Evolutionary conservation across 2,888 invertebrate genomes (phyloP).

Genomic region (Bembecia ichneumoniformis): DNA sequence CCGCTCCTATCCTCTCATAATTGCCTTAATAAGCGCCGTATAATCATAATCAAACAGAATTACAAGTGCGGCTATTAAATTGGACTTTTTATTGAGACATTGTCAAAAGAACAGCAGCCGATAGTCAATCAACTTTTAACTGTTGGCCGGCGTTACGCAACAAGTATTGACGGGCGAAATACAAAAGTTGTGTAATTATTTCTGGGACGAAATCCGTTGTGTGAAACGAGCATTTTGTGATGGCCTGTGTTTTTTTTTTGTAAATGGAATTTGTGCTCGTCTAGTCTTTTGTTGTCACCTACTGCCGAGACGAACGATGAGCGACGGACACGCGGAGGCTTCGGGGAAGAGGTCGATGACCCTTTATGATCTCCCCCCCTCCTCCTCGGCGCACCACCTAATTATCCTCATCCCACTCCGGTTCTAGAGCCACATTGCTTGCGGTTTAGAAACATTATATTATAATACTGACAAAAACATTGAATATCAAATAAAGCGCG

Average conservation of each 20-base stretch:
- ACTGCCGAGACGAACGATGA: conserved; percentile 11
- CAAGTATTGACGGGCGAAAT: conserved; percentile 1
- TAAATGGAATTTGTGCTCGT: neutral
- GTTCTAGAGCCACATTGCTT: conserved; percentile 18
- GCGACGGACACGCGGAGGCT: conserved; percentile 28
- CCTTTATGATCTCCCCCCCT: conserved; percentile 10
- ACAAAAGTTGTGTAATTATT: conserved; percentile 45
- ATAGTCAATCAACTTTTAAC: conserved; percentile 38
- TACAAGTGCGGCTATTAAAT: conserved; percentile 41
- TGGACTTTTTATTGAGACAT: conserved; percentile 38
- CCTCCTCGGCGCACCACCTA: conserved; percentile 33
- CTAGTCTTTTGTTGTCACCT: conserved; percentile 5
- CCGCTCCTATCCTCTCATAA: conserved; percentile 45
- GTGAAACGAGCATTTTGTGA: conserved; percentile 20
- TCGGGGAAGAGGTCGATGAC: conserved; percentile 38
- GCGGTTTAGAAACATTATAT: conserved; percentile 34
- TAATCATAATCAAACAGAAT: conserved; percentile 60
- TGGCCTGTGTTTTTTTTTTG: neutral
- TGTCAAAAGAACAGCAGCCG: conserved; percentile 16
- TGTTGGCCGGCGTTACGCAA: neutral
- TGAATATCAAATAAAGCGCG: neutral
- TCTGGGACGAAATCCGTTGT: conserved; percentile 23
- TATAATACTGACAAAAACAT: conserved; percentile 6
- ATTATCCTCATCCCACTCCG: conserved; percentile 37
- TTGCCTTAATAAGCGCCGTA: conserved; percentile 55